Evolutionary conservation across 2,113 vertebrate species (phyloP).

Genomic region (Tursiops truncatus): DNA sequence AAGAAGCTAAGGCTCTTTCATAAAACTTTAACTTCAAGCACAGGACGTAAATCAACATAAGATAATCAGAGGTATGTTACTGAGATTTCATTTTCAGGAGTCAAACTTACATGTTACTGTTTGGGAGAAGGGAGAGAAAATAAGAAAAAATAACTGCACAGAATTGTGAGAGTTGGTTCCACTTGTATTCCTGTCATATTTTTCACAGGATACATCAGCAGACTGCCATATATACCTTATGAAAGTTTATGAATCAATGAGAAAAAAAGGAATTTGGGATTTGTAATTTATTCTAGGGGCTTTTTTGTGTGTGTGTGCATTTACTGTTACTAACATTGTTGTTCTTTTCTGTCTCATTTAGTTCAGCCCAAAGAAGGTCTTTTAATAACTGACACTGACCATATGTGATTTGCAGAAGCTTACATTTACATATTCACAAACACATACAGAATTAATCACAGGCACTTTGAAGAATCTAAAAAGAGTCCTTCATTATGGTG

Average conservation of each 20-base stretch:
- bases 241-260: not conserved
- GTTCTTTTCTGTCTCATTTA: not conserved
- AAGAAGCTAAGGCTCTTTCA: not conserved
- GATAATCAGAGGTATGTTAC: not conserved
- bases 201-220: not conserved
- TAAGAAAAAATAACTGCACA: not conserved
- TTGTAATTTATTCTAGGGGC: not conserved
- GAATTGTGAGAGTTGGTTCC: not conserved
- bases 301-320: not conserved
- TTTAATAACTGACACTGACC: conserved; percentile 35
- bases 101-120: not conserved
- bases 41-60: not conserved
- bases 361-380: not conserved
- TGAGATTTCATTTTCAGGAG: not conserved
- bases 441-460: conserved; percentile 54
- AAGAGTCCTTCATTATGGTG: conserved; percentile 20
- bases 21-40: conserved; percentile 12
- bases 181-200: not conserved
- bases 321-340: not conserved
- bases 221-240: not conserved
- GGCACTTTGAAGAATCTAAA: conserved; percentile 48
- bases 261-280: not conserved
- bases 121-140: not conserved
- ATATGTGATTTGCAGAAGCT: not conserved
- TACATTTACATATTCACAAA: conserved; percentile 57